phyloP scores from a whole-genome alignment of 2,113 vertebrate species.

The Oenanthe oenanthe region DNA sequence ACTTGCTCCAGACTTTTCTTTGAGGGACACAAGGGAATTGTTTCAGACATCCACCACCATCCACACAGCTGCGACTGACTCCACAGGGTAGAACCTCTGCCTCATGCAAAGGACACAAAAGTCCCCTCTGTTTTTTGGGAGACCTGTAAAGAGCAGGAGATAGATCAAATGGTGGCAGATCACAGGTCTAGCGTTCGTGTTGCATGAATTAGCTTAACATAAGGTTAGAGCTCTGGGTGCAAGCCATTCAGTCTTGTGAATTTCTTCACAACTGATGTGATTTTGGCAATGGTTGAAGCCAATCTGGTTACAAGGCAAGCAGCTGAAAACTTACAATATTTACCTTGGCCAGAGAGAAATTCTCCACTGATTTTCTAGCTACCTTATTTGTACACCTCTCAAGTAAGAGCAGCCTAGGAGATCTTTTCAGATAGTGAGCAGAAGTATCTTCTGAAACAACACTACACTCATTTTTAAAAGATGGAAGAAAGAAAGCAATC shows the following conservation, averaged over 20 bases:
- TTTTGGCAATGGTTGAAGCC: neutral
- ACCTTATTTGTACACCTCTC: neutral
- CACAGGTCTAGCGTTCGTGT: neutral
- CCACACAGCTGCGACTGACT: neutral
- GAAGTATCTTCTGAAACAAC: neutral
- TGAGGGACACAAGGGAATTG: neutral
- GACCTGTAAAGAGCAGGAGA: neutral
- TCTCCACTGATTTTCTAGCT: neutral
- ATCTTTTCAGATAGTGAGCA: neutral
- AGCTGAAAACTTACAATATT: neutral
- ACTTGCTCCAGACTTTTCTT: neutral
- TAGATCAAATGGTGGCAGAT: neutral
- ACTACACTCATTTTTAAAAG: neutral
- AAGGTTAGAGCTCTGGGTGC: neutral
- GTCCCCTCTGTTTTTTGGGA: neutral
- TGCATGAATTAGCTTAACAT: neutral
- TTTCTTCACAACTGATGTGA: neutral
- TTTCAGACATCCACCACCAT: neutral
- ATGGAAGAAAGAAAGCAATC: neutral
- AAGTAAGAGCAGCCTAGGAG: neutral
- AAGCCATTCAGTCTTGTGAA: neutral
- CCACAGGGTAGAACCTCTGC: neutral
- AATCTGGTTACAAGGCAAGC: neutral
- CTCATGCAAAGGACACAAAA: neutral
- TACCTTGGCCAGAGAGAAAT: neutral